These are phyloP conservation scores for Pomatostomus ruficeps DNA, from an alignment of 2,113 vertebrate species.

Conservation along the genomic window DNA sequence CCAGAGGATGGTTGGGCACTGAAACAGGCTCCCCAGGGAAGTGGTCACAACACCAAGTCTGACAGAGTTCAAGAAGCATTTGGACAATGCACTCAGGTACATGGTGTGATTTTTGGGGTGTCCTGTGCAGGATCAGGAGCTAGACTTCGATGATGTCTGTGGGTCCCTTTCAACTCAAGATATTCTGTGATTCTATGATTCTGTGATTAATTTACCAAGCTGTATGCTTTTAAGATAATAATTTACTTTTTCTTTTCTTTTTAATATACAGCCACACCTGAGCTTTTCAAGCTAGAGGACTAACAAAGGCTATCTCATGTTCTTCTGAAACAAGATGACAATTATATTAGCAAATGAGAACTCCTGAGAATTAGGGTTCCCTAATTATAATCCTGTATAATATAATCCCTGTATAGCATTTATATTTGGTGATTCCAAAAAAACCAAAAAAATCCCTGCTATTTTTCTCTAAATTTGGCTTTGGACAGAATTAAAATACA, in stretches of 20 bases:
- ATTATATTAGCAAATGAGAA: neutral
- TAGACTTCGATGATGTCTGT: accelerated
- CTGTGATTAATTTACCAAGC: neutral
- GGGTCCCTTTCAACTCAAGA: neutral
- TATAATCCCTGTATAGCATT: too few relatives aligned
- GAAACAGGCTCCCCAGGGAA: neutral
- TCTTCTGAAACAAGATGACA: neutral
- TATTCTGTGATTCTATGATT: neutral
- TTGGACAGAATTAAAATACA: neutral
- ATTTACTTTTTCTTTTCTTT: neutral
- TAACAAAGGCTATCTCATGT: neutral
- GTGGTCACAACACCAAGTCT: neutral
- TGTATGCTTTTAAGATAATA: neutral
- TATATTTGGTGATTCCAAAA: neutral
- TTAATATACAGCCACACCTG: neutral
- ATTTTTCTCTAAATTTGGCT: neutral
- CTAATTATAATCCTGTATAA: too few relatives aligned
- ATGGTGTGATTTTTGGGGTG: neutral
- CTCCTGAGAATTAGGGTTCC: neutral
- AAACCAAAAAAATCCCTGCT: neutral
- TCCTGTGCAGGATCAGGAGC: neutral
- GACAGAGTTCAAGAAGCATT: neutral
- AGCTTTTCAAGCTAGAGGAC: neutral
- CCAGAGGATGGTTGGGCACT: neutral
- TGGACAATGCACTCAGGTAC: neutral